Percentiles rank a stretch among this genome's conserved stretches.
phyloP scores from a whole-genome alignment of 2,888 invertebrate genomes.

The Oasisia sp. region DNA sequence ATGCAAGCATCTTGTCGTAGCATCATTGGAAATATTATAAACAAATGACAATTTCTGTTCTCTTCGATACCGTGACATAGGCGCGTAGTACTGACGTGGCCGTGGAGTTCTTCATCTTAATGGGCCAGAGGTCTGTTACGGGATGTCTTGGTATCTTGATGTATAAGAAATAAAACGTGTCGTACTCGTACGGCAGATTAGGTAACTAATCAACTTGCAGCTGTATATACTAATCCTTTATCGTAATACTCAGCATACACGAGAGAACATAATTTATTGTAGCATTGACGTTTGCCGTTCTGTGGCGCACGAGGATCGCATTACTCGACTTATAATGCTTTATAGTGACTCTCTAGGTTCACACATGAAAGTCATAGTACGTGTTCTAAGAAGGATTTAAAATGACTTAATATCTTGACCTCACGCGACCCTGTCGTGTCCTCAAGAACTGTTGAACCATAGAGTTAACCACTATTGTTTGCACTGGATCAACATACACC shows the following conservation, averaged over 20 bases:
- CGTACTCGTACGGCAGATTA: background rate
- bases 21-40: no score
- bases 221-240: background rate
- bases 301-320: background rate
- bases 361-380: background rate
- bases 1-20: no score
- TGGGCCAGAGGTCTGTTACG: background rate
- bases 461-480: background rate
- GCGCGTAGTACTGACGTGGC: background rate
- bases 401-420: background rate
- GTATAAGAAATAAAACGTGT: background rate
- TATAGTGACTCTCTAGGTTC: background rate
- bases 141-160: background rate
- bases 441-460: background rate
- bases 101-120: background rate
- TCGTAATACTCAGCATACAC: background rate
- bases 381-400: background rate
- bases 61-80: background rate
- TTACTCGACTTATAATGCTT: background rate
- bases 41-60: background rate
- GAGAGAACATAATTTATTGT: background rate
- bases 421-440: background rate
- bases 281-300: background rate
- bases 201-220: background rate
- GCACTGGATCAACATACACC: background rate